A percentile compares a stretch with the other conserved stretches of the same genome.
These are phyloP conservation scores for Drosophila repleta DNA, from an alignment of 1,140 invertebrate genomes.

Conservation along the genomic window DNA sequence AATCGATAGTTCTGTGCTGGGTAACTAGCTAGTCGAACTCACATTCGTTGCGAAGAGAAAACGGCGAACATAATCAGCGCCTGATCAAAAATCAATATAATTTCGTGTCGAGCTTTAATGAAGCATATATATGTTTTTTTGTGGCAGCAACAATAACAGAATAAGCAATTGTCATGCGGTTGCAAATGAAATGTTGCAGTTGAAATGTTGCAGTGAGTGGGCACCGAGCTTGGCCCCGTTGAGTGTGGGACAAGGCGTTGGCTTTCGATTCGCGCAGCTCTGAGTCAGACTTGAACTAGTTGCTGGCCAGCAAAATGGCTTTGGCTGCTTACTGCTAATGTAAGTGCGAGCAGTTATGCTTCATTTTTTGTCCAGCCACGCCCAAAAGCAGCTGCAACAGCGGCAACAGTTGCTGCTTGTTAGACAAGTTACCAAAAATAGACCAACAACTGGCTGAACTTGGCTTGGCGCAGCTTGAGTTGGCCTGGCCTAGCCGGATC, in stretches of 20 bases:
- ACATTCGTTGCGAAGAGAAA: not conserved
- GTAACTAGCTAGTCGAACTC: not conserved
- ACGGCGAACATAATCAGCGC: conserved; percentile 3
- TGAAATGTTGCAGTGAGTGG: conserved; percentile 15
- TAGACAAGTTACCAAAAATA: conserved; percentile 80
- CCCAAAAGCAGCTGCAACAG: conserved; percentile 56
- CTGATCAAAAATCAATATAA: conserved; percentile 59
- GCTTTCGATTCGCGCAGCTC: conserved; percentile 11
- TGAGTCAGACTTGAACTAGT: conserved; percentile 11
- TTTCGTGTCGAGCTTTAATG: conserved; percentile 65
- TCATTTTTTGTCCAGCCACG: conserved; percentile 47
- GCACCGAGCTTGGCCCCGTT: conserved; percentile 1
- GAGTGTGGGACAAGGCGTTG: conserved; percentile 12
- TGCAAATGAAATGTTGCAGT: conserved; percentile 29
- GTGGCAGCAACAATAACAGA: conserved; percentile 36
- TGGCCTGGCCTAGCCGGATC: conserved; percentile 23
- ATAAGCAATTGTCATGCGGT: conserved; percentile 60
- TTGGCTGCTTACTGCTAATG: conserved; percentile 17
- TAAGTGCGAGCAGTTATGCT: conserved; percentile 63
- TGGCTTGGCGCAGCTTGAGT: conserved; percentile 30
- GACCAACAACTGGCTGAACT: conserved; percentile 57
- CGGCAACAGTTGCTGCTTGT: conserved; percentile 45
- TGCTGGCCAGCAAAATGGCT: not conserved
- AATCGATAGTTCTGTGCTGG: not conserved
- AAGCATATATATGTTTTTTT: conserved; percentile 62